These are phyloP conservation scores for Thunnus maccoyii DNA, from an alignment of 2,113 vertebrate genomes.

Conservation along the genomic window DNA sequence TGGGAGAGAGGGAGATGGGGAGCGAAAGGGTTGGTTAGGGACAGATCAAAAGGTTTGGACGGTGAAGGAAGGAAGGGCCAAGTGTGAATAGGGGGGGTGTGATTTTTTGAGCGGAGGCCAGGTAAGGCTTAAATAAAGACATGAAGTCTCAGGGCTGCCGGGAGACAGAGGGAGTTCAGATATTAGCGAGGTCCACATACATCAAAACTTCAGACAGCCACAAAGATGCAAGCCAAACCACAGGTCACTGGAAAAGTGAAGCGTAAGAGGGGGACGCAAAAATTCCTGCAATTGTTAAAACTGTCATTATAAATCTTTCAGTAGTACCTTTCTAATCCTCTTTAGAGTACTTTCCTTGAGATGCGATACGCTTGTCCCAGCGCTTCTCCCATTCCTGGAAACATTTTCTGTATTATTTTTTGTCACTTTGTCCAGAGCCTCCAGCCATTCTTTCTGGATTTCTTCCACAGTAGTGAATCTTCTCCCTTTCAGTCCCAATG, in stretches of 20 bases:
- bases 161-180: constrained; percentile 9
- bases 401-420: too few species aligned
- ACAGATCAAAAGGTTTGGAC: constrained; percentile 60
- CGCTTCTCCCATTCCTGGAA: too few species aligned
- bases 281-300: too few species aligned
- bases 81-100: constrained; percentile 50
- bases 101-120: constrained; percentile 51
- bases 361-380: too few species aligned
- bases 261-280: too few species aligned
- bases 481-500: too few species aligned
- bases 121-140: constrained; percentile 53
- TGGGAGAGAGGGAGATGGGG: constrained; percentile 45
- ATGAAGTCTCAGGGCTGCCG: constrained; percentile 16
- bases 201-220: constrained; percentile 16
- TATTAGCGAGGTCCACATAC: neutral
- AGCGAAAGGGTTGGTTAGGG: constrained; percentile 70
- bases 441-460: too few species aligned
- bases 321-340: too few species aligned
- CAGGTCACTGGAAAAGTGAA: neutral
- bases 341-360: too few species aligned
- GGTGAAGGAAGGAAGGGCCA: constrained; percentile 30
- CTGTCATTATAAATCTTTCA: too few species aligned
- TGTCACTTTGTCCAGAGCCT: too few species aligned
- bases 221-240: constrained; percentile 1
- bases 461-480: too few species aligned